Base-by-base conservation (phyloP, 2,797 vertebrate genomes). In the Hippocampus kuda region DNA sequence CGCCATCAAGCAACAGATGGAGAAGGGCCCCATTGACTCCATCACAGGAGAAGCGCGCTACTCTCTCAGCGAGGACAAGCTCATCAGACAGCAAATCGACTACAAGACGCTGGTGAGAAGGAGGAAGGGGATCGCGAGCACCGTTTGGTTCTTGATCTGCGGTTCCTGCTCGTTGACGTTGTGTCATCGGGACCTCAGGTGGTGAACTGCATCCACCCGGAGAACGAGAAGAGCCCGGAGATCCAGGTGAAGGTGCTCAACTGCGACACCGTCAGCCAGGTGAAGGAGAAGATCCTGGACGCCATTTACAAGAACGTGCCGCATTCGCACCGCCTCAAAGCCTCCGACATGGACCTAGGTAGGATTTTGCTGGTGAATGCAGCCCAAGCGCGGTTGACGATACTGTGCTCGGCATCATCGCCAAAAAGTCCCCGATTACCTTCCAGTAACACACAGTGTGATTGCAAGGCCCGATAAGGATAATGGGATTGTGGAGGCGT, bases 1-100 rank as follows among this genome's bases (percentile, higher is more conserved):
- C 72, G 94, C 96, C 87, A 98, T 99, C 91, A 99, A 99, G 86
- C 97, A 99, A 89, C 97, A 99, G 90, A 99, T 99, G 97, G 97
- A 99, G 87, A 99, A 99, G 78, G 97, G 97, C 2, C 96, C 97
- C 72, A 99, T 99, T 0, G 97, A 99, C 60, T 93, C 95, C 27
- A 98, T 99, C 89, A 99, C 97, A 0, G 96, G 97, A 11, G 97
- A 99, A 84, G 97, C 97, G 0, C 93, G 97, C 70, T 99, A 98
- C 80, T 98, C 96, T 0, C 91, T 99, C 78, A 99, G 97, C 0
- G 97, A 99, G 83, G 97, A 99, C 93, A 99, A 99, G 78, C 95
- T 98, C 83, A 99, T 99, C 88, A 92, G 97, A 38, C 97, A 98
- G 85, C 97, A 99, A 90, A 98, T 98, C 34, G 97, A 99, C 91